A percentile compares a stretch with the other conserved stretches of the same genome.
Conservation (phyloP, 2,113 vertebrate genomes). For the Tylochromis polylepis region DNA sequence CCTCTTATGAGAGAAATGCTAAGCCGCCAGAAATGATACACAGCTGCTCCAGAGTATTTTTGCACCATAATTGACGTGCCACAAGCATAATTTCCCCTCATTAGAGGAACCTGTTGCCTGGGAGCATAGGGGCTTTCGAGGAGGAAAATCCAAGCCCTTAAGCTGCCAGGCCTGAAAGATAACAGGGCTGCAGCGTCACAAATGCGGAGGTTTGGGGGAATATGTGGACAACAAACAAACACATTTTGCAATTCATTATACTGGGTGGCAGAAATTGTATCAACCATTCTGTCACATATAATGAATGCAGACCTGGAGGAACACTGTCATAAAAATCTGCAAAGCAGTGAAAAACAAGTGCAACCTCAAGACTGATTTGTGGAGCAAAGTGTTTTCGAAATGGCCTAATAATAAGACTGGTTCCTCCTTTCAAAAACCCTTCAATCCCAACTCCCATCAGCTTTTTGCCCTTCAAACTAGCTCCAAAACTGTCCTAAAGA, state of each 20-base stretch:
- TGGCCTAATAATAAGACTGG: background rate
- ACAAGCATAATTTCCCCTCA: slow-evolving; percentile 50
- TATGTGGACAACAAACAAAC: slow-evolving; percentile 26
- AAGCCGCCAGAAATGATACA: slow-evolving; percentile 25
- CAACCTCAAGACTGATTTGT: slow-evolving; percentile 4
- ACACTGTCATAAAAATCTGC: slow-evolving; percentile 6
- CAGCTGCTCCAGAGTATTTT: slow-evolving; percentile 23
- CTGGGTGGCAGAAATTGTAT: slow-evolving; percentile 3
- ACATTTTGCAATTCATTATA: slow-evolving; percentile 20
- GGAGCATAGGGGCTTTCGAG: slow-evolving; percentile 24
- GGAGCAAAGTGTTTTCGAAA: background rate
- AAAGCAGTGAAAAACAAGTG: slow-evolving; percentile 4
- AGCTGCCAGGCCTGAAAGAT: slow-evolving; percentile 19
- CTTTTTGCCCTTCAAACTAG: background rate
- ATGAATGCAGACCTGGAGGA: slow-evolving; percentile 34
- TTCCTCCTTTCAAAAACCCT: background rate
- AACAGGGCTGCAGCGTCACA: slow-evolving; percentile 17
- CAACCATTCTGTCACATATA: slow-evolving; percentile 23
- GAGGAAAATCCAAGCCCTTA: slow-evolving; percentile 28
- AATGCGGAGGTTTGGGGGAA: slow-evolving; percentile 6
- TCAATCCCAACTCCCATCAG: background rate
- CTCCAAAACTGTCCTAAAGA: background rate
- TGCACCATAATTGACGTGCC: slow-evolving; percentile 42
- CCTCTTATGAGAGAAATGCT: slow-evolving; percentile 4
- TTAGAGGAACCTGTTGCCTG: slow-evolving; percentile 56